These are phyloP conservation scores for Lomographa bimaculata DNA, from an alignment of 2,888 invertebrate species.

Conservation along the genomic window DNA sequence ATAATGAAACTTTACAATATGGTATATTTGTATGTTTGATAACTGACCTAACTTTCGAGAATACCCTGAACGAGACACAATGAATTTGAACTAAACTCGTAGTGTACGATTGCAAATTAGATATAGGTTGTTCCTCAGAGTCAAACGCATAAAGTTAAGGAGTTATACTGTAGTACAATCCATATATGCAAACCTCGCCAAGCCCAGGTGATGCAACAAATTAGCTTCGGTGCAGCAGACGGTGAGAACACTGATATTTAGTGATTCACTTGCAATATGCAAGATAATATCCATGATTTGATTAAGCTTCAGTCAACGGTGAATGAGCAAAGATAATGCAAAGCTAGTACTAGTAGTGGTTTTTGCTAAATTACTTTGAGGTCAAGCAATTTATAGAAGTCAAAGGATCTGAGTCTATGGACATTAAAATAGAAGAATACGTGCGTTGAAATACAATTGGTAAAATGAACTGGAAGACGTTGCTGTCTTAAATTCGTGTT, in stretches of 20 bases:
- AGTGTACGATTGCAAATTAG: too few species aligned
- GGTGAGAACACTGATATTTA: slow-evolving; percentile 42
- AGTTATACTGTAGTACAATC: slow-evolving; percentile 58
- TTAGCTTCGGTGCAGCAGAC: slow-evolving; percentile 45
- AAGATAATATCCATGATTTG: slow-evolving; percentile 34
- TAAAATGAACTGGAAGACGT: too few species aligned
- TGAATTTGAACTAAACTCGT: too few species aligned
- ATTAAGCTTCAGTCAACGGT: slow-evolving; percentile 27
- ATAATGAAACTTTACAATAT: too few species aligned
- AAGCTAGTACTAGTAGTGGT: slow-evolving; percentile 13
- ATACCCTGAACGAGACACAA: too few species aligned
- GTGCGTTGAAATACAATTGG: too few species aligned
- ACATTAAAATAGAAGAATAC: too few species aligned
- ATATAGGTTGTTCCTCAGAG: slow-evolving; percentile 51
- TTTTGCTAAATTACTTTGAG: slow-evolving; percentile 19
- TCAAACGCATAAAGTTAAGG: slow-evolving; percentile 53
- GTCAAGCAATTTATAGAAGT: slow-evolving; percentile 22
- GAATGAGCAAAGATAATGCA: slow-evolving; percentile 21
- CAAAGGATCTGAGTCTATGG: too few species aligned
- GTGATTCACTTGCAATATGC: slow-evolving; percentile 43
- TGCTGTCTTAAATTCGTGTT: too few species aligned
- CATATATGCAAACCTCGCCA: slow-evolving; percentile 42
- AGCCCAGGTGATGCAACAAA: slow-evolving; percentile 59
- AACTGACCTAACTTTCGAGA: too few species aligned
- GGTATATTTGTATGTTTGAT: too few species aligned